A percentile compares a stretch with the other conserved stretches of the same genome.
phyloP scores from a whole-genome alignment of 2,888 invertebrate genomes.

The Didymodactylos carnosus region DNA sequence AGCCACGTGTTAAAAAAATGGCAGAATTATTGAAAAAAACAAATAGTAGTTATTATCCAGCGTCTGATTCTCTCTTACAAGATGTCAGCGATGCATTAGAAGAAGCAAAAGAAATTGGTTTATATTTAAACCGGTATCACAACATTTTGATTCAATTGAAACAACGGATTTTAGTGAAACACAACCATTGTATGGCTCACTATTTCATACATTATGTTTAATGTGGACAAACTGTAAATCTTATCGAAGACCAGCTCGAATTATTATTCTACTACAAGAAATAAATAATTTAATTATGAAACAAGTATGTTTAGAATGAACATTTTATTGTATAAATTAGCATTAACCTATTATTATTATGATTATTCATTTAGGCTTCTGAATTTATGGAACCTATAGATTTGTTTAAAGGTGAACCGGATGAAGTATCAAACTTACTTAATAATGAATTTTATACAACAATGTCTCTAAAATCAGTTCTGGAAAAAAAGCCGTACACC shows the following conservation, averaged over 20 bases:
- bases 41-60: slow-evolving; percentile 72
- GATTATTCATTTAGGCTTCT: slow-evolving; percentile 47
- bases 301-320: slow-evolving; percentile 44
- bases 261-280: slow-evolving; percentile 67
- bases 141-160: slow-evolving; percentile 52
- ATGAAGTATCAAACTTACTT: too few relatives aligned
- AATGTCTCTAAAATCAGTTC: too few relatives aligned
- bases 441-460: too few relatives aligned
- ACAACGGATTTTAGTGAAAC: slow-evolving; percentile 69
- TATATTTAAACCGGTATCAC: slow-evolving; percentile 63
- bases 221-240: slow-evolving; percentile 69
- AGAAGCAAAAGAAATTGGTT: slow-evolving; percentile 70
- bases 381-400: slow-evolving; percentile 71
- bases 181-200: slow-evolving; percentile 44
- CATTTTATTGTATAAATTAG: background rate
- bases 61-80: slow-evolving; percentile 66
- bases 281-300: slow-evolving; percentile 71
- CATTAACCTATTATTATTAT: background rate
- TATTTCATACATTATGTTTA: slow-evolving; percentile 66
- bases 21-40: slow-evolving; percentile 70
- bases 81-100: slow-evolving; percentile 66
- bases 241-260: slow-evolving; percentile 67
- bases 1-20: slow-evolving; percentile 58
- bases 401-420: slow-evolving; percentile 78
- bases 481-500: too few relatives aligned